Evolutionary conservation across 2,888 invertebrate species (phyloP).

Genomic region (Parthenolecanium corni): DNA sequence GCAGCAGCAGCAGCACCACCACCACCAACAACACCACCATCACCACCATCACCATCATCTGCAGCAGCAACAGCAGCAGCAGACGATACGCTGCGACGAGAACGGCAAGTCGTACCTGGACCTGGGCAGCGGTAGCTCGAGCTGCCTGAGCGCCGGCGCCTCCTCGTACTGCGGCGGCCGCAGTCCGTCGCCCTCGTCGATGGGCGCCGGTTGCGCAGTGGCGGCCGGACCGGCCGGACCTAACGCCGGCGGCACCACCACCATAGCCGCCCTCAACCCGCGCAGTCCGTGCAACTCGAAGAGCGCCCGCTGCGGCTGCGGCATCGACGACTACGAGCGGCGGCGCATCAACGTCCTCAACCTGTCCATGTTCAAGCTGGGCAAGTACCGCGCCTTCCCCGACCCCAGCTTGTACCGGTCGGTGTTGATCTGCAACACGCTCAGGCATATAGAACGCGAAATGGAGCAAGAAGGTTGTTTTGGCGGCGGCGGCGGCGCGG

Average conservation of each 20-base stretch:
- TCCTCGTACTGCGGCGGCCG: slow-evolving; percentile 17
- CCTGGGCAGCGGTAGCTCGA: slow-evolving; percentile 51
- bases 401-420: slow-evolving; percentile 81
- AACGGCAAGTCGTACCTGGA: slow-evolving; percentile 84
- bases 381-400: slow-evolving; percentile 72
- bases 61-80: slow-evolving; percentile 44
- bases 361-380: slow-evolving; percentile 82
- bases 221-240: not conserved
- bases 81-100: slow-evolving; percentile 76
- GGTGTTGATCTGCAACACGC: slow-evolving; percentile 84
- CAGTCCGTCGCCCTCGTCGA: slow-evolving; percentile 23
- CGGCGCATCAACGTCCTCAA: slow-evolving; percentile 78
- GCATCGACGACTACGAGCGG: slow-evolving; percentile 70
- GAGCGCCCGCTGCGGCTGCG: slow-evolving; percentile 48
- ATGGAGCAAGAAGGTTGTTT: slow-evolving; percentile 52
- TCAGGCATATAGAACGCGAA: slow-evolving; percentile 77
- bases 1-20: slow-evolving; percentile 22
- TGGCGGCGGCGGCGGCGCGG: slow-evolving; percentile 39
- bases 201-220: not conserved
- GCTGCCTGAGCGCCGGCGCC: slow-evolving; percentile 17
- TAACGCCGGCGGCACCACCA: not conserved
- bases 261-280: not conserved
- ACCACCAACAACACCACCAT: not conserved
- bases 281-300: slow-evolving; percentile 34
- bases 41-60: slow-evolving; percentile 1